Percentiles rank a stretch among this genome's conserved stretches.
Evolutionary conservation across 2,113 vertebrate genomes (phyloP).

Genomic region (Gallinago undulata): DNA sequence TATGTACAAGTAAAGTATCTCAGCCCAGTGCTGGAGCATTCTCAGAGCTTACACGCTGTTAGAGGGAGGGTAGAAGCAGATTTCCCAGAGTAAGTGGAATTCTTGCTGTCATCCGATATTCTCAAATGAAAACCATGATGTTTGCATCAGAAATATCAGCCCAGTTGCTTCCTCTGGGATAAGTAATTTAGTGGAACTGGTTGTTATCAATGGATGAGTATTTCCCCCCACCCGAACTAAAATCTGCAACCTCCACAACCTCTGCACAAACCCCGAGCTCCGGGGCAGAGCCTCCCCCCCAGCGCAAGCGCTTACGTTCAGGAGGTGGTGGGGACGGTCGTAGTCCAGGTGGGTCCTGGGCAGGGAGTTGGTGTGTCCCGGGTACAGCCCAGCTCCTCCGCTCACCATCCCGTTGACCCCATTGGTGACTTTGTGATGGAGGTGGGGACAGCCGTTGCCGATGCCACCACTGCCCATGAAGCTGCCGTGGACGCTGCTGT

Average conservation of each 20-base stretch:
- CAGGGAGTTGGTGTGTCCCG: slow-evolving; percentile 64
- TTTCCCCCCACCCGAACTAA: not conserved
- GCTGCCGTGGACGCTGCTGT: slow-evolving; percentile 76
- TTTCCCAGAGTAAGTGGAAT: slow-evolving; percentile 44
- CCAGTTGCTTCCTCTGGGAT: slow-evolving; percentile 37
- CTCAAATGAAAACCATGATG: slow-evolving; percentile 42
- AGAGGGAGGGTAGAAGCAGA: slow-evolving; percentile 31
- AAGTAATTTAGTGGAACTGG: not conserved
- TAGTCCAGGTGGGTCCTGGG: slow-evolving; percentile 76
- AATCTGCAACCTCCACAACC: not conserved
- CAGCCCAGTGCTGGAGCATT: not conserved
- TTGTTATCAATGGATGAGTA: not conserved
- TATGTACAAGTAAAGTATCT: slow-evolving; percentile 12
- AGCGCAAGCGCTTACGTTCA: slow-evolving; percentile 80
- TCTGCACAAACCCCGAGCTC: not conserved
- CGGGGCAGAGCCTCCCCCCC: not conserved
- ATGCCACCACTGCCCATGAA: slow-evolving; percentile 77
- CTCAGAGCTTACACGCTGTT: slow-evolving; percentile 34
- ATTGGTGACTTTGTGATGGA: slow-evolving; percentile 82
- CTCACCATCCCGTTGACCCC: slow-evolving; percentile 75
- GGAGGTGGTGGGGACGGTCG: slow-evolving; percentile 80
- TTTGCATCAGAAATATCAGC: slow-evolving; percentile 23
- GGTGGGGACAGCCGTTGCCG: slow-evolving; percentile 82
- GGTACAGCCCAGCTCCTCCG: slow-evolving; percentile 68
- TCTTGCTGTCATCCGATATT: slow-evolving; percentile 43